phyloP scores from a whole-genome alignment of 2,797 vertebrate genomes.

The Dipus sagitta region DNA sequence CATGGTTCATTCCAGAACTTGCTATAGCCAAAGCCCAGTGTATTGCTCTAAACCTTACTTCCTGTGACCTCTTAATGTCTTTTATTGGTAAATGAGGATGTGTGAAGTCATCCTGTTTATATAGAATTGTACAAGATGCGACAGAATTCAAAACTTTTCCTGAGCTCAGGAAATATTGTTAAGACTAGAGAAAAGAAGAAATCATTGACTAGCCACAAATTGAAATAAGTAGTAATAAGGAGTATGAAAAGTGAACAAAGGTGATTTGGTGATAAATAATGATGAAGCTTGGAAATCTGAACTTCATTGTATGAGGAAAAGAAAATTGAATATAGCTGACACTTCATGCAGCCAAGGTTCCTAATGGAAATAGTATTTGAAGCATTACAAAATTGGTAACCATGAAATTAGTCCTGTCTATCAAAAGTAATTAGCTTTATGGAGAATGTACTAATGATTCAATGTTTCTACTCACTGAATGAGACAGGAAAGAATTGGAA shows the following conservation, averaged over 20 bases:
- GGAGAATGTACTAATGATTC: conserved; percentile 47
- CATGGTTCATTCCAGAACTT: not conserved
- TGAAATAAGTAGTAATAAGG: no score
- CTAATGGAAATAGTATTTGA: conserved; percentile 61
- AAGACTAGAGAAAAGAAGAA: not conserved
- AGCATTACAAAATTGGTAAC: conserved; percentile 61
- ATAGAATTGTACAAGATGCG: not conserved
- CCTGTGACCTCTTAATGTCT: not conserved
- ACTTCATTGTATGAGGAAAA: not conserved
- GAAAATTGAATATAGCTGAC: not conserved
- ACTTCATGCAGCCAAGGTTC: conserved; percentile 11
- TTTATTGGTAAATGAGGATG: not conserved
- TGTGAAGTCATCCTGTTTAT: not conserved
- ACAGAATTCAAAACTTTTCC: not conserved
- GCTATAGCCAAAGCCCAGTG: not conserved
- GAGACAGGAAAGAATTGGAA: conserved; percentile 52
- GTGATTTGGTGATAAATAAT: conserved; percentile 41
- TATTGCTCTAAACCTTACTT: not conserved
- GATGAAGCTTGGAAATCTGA: not conserved
- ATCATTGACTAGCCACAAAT: not conserved
- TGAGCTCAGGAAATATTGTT: conserved; percentile 2
- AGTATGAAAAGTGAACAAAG: not conserved
- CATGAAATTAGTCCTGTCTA: conserved; percentile 68
- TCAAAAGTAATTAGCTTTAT: conserved; percentile 72
- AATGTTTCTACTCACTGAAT: conserved; percentile 20